Evolutionary conservation across 2,797 vertebrate genomes (phyloP), one percentile per base, ranked within the genome.

Genomic region (Sebastes variabilis): DNA sequence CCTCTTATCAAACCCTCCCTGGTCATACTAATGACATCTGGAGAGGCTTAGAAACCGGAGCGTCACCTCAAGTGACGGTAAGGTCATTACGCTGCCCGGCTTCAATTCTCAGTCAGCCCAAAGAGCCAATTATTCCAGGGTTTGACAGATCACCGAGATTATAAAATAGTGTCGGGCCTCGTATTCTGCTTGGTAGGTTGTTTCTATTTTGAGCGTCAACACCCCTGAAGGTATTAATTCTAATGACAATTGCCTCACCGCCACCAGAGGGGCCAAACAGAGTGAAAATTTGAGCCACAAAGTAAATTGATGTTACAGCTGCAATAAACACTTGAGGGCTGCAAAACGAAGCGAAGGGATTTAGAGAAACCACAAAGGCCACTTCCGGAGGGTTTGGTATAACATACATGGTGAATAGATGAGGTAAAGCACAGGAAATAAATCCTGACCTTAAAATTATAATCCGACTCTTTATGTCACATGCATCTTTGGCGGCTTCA

Each of bases 81-180:
- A 77, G 84, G 93, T 90, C 90, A 88, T 91, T 90, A 86, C 80
- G 72, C 76, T 72, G 71, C 72, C 83, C 3, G 18, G 74, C 80
- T 85, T 84, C 77, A 83, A 82, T 76, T 85, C 82, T 80, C 85
- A 52, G 81, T 88, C 86, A 87, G 84, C 78, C 75, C 83, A 84
- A 78, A 84, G 76, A 89, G 84, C 89, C 88, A 91, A 90, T 91
- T 94, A 91, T 83, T 81, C 72, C 77, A 42, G 18, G 65, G 67
- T 86, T 83, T 92, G 90, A 88, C 89, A 91, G 82, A 80, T 87
- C 82, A 68, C 73, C 22, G 60, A 88, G 83, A 92, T 87, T 89
- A 86, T 82, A 82, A 89, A 89, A 78, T 61, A 79, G 42, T 22
- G 71, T 79, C 67, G 55, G 70, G 61, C 62, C 74, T 77, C 4